These are phyloP conservation scores for Acanthosepion esculentum DNA, from an alignment of 2,888 invertebrate genomes.

Conservation along the genomic window DNA sequence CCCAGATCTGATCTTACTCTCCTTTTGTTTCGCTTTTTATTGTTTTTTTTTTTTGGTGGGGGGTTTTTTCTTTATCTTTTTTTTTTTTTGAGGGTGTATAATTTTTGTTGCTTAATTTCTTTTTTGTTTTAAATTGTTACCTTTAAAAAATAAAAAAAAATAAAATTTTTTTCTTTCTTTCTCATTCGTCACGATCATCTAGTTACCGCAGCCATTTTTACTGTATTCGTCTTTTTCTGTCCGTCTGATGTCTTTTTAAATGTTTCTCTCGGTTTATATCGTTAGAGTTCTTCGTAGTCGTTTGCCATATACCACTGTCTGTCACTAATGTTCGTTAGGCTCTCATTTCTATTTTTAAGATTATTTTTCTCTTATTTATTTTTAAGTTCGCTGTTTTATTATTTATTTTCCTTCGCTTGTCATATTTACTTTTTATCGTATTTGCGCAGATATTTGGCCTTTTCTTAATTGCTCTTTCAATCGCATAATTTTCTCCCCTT, in stretches of 20 bases:
- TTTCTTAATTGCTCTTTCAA: too few species aligned
- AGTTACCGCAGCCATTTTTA: not conserved
- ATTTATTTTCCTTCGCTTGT: too few species aligned
- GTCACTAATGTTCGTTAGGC: too few species aligned
- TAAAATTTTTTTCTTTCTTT: not conserved
- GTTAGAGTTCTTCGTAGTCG: too few species aligned
- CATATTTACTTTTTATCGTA: too few species aligned
- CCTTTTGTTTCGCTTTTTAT: not conserved
- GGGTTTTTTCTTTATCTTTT: not conserved
- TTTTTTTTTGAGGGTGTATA: not conserved
- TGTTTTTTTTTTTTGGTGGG: not conserved
- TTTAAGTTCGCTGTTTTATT: too few species aligned
- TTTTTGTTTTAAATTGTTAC: not conserved
- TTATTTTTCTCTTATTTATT: too few species aligned
- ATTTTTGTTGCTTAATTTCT: not conserved
- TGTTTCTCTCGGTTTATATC: too few species aligned
- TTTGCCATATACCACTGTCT: too few species aligned
- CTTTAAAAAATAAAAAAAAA: not conserved
- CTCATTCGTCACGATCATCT: slow-evolving; percentile 23
- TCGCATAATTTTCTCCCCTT: too few species aligned
- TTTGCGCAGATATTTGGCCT: too few species aligned
- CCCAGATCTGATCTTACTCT: not conserved
- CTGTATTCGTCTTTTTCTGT: not conserved
- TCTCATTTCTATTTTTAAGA: too few species aligned
- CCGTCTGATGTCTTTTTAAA: not conserved